phyloP scores from a whole-genome alignment of 2,113 vertebrate species.

The Isichthys henryi region DNA sequence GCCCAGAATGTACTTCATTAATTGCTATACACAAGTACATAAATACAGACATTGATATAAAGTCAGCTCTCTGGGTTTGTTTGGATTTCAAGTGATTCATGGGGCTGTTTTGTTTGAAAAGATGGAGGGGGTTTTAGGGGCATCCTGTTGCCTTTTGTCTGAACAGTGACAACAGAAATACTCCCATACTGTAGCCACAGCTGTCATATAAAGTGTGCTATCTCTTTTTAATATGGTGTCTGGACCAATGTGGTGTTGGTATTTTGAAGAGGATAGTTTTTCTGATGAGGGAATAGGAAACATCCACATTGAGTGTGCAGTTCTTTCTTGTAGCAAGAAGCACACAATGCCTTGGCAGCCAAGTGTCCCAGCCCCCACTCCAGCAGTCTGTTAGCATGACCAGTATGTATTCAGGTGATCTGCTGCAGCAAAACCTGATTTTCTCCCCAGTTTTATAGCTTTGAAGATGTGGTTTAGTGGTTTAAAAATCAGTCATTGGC shows the following conservation, averaged over 20 bases:
- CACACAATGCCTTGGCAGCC: slow-evolving; percentile 34
- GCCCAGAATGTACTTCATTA: not conserved
- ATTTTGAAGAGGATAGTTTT: slow-evolving; percentile 6
- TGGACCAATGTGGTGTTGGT: slow-evolving; percentile 31
- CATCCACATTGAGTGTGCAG: not conserved
- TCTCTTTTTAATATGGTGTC: slow-evolving; percentile 19
- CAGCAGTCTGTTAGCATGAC: slow-evolving; percentile 26
- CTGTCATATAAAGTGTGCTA: slow-evolving; percentile 40
- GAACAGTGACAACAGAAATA: slow-evolving; percentile 45
- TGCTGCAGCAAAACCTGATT: not conserved
- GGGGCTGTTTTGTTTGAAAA: slow-evolving; percentile 61
- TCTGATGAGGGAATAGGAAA: not conserved
- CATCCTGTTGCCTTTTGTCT: slow-evolving; percentile 64
- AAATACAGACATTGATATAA: slow-evolving; percentile 39
- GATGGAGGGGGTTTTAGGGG: slow-evolving; percentile 37
- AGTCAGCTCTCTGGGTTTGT: slow-evolving; percentile 59
- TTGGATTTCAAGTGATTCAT: slow-evolving; percentile 57
- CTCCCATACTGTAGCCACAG: slow-evolving; percentile 45
- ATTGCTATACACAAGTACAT: slow-evolving; percentile 42
- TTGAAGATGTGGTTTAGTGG: not conserved
- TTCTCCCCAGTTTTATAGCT: not conserved
- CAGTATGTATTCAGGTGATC: slow-evolving; percentile 10
- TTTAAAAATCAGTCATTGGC: not conserved
- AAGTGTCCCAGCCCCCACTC: slow-evolving; percentile 27
- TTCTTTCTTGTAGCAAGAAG: not conserved